Conservation (phyloP, 2,113 vertebrate genomes). For the Rallus limicola region DNA sequence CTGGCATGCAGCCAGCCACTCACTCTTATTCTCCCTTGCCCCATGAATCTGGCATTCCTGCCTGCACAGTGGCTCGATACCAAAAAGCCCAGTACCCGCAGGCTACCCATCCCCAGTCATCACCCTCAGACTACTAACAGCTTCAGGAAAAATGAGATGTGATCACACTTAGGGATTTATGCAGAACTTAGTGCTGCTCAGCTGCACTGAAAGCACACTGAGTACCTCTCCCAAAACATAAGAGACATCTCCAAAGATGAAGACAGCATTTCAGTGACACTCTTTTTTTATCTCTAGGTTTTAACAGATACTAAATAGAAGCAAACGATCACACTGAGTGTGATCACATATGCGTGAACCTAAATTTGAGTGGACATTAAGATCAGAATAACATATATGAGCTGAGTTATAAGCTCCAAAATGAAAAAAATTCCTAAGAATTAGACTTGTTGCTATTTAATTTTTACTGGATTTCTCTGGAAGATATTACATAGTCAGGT, state of each 20-base stretch:
- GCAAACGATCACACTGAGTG: background rate
- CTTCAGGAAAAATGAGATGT: background rate
- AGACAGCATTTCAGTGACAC: background rate
- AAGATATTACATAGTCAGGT: background rate
- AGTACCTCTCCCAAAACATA: background rate
- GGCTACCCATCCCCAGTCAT: background rate
- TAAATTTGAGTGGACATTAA: background rate
- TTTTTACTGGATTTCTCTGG: background rate
- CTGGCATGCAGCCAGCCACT: background rate
- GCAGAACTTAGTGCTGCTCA: background rate
- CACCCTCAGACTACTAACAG: background rate
- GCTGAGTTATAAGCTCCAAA: background rate
- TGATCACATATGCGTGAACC: background rate
- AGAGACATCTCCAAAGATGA: background rate
- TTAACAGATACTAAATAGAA: background rate
- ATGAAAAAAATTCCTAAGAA: background rate
- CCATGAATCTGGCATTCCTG: background rate
- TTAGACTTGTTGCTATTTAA: background rate
- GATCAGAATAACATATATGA: background rate
- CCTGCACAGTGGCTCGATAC: background rate
- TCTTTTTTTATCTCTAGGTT: background rate
- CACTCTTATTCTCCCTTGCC: background rate
- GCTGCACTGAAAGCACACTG: background rate
- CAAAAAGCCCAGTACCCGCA: background rate
- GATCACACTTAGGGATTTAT: background rate